These are phyloP conservation scores for Mythimna impura DNA, from an alignment of 2,888 invertebrate genomes.

Conservation along the genomic window DNA sequence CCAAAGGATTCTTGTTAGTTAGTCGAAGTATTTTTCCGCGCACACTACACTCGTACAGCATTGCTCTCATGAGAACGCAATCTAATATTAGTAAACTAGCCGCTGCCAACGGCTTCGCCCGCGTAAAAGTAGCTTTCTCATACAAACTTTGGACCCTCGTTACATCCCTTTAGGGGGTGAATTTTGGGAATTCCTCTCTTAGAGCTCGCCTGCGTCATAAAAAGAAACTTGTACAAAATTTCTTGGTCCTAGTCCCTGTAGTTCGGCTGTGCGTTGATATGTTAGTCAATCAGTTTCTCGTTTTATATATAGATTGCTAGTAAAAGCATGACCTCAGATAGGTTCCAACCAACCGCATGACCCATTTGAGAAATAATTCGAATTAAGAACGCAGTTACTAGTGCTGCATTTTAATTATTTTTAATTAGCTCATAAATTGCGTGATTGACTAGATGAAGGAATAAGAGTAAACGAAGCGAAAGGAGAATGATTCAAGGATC, in stretches of 20 bases:
- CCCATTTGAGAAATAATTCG: conserved; percentile 44
- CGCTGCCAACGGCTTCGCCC: too few relatives aligned
- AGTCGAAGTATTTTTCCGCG: conserved; percentile 33
- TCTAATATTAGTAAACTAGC: conserved; percentile 36
- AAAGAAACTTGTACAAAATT: too few relatives aligned
- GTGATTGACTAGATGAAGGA: background rate
- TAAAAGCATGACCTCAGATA: conserved; percentile 31
- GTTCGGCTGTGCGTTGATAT: too few relatives aligned
- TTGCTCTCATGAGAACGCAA: conserved; percentile 23
- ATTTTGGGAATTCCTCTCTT: too few relatives aligned
- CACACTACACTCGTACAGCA: background rate
- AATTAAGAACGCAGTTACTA: conserved; percentile 43
- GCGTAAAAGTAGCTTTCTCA: too few relatives aligned
- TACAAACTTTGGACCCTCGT: too few relatives aligned
- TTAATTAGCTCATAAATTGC: conserved; percentile 5
- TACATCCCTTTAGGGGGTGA: too few relatives aligned
- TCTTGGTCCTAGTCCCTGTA: too few relatives aligned
- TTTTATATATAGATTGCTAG: conserved; percentile 3
- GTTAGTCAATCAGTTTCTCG: too few relatives aligned
- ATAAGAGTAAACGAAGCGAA: background rate
- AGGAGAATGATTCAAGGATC: background rate
- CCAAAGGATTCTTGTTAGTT: conserved; percentile 31
- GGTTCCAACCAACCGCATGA: conserved; percentile 27
- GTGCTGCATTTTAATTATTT: conserved; percentile 22
- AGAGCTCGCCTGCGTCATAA: too few relatives aligned